Evolutionary conservation across 2,113 vertebrate species (phyloP), one percentile per base, ranked within the genome.

Genomic region (Gobius niger): DNA sequence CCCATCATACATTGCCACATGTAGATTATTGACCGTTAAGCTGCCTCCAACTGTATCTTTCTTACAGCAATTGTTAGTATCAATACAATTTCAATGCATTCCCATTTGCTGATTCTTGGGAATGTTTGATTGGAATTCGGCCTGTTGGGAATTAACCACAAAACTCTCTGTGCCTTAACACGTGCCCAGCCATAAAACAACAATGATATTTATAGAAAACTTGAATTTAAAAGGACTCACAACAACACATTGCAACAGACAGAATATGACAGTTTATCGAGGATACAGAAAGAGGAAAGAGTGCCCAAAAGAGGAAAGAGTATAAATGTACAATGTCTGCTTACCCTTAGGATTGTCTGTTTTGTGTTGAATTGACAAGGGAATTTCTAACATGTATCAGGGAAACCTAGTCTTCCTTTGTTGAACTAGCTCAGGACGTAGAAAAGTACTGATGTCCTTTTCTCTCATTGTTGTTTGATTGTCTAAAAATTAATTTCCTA

Each of bases 381-480:
- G 88, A 89, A 42, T 70, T 90, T 85, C 84, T 80, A 82, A 84
- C 60, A 75, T 70, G 53, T 85, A 91, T 92, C 89, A 91, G 91
- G 90, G 88, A 92, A 89, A 84, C 72, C 8, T 84, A 77, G 90
- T 92, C 90, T 91, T 92, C 88, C 90, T 88, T 78, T 87, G 78
- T 90, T 85, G 71, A 78, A 84, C 75, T 89, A 91, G 87, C 91
- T 91, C 89, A 91, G 89, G 90, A 91, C 62, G 57, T 75, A 86
- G 79, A 76, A 68, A 79, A 52, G 76, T 81, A 84, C 73, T 85
- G 70, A 82, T 68, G 67, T 72, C 73, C 68, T 63, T 61, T 56
- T 81, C 47, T 73, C 53, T 52, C 52, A 24, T 54, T 54, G 18
- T 59, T 50, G 56, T 67, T 52, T 47, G 42, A 71, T 51, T 65